Evolutionary conservation across 2,797 vertebrate genomes (phyloP).

Genomic region (Brotogeris chrysoptera): DNA sequence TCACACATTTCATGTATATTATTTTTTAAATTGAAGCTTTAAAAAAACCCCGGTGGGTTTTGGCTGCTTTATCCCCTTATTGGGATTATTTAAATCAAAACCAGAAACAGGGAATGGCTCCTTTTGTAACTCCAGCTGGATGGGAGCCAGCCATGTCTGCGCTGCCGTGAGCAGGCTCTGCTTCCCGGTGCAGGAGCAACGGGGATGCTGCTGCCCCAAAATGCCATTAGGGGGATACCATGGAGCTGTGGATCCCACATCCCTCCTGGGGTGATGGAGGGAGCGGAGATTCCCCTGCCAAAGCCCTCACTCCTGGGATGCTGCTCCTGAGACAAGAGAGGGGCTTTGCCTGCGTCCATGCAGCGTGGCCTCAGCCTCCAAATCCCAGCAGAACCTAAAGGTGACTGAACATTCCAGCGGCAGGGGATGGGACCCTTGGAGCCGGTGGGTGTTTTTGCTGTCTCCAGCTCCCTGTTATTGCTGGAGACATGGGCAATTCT

Average conservation of each 20-base stretch:
- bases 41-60: neutral
- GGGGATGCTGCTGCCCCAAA: neutral
- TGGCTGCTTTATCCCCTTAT: constrained; percentile 30
- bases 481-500: constrained; percentile 23
- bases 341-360: rapidly evolving
- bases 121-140: neutral
- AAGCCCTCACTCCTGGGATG: rapidly evolving
- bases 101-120: neutral
- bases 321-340: rapidly evolving
- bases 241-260: rapidly evolving
- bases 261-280: rapidly evolving
- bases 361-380: neutral
- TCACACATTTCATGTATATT: neutral
- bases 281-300: neutral
- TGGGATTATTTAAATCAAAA: constrained; percentile 47
- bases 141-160: neutral
- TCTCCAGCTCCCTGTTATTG: neutral
- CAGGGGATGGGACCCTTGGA: neutral
- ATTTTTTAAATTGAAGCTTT: constrained; percentile 13
- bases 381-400: rapidly evolving
- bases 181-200: neutral
- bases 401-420: neutral
- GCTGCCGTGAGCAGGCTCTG: neutral
- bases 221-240: rapidly evolving
- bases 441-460: neutral